Evolutionary conservation across 2,888 invertebrate genomes (phyloP), one percentile per base, ranked within the genome.

Genomic region (Aleiodes alternator): DNA sequence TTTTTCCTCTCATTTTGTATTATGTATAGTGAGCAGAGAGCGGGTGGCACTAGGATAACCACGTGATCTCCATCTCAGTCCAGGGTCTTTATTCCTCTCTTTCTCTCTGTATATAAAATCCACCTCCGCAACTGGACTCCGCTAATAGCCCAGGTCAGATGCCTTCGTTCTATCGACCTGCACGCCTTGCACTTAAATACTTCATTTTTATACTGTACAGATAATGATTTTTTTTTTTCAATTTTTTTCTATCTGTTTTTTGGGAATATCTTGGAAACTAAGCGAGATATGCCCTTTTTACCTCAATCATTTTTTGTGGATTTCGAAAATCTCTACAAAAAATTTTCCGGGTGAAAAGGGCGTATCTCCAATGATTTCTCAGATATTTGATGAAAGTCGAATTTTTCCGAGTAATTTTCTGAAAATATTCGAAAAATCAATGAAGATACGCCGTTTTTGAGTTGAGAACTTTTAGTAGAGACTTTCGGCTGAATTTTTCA

Each of bases 21-120:
- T 73, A 73, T 76, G 29, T 29, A 14, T 55, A 4, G 68, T 57
- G 68, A 71, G 38, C n/a, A 61, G 34, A 38, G 64, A 73, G 80
- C 76, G 79, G 80, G 79, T 80, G 79, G 79, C 69, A 71, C 68
- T 66, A 38, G 34, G 16, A 8, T 69, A 43, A 69, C 79, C 79
- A 78, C 77, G 78, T 78, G 80, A 81, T 76, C 71, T 43, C 69
- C 68, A 64, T 64, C 64, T 64, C 64, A 64, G 43, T 48, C 14
- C 16, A 23, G 64, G 48, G 64, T 64, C 64, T 64, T 64, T 64
- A 64, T 64, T 64, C 48, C 16, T 14, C 23, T 34, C 43, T 14
- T 11, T 43, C 43, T 43, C 64, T 48, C 43, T 43, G 2, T 16
- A 11, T 16, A 48, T 64, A 48, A 64, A 64, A 76, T 76, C 69